These are phyloP conservation scores for Enteromius radiatus DNA, from an alignment of 2,797 vertebrate species.

Conservation along the genomic window DNA sequence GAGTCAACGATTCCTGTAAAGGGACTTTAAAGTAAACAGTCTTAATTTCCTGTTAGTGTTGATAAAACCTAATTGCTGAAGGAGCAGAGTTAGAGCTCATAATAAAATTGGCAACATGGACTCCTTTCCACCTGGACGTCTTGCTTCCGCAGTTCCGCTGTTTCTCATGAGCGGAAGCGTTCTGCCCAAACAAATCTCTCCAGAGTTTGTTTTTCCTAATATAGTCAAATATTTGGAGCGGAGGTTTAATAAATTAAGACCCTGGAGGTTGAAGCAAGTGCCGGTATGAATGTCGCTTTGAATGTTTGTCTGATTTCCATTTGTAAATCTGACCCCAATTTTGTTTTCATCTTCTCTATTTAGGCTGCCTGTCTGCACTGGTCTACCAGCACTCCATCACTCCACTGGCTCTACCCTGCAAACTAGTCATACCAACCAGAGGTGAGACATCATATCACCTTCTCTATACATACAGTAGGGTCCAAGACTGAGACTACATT, in stretches of 20 bases:
- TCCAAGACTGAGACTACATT: neutral
- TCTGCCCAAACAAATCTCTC: slow-evolving; percentile 2
- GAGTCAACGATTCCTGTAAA: slow-evolving; percentile 3
- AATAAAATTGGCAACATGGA: slow-evolving; percentile 5
- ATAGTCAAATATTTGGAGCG: slow-evolving; percentile 18
- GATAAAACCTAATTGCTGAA: slow-evolving; percentile 13
- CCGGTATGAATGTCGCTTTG: slow-evolving; percentile 9
- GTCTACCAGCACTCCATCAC: slow-evolving; percentile 99
- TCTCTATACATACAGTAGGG: neutral
- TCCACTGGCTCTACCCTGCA: slow-evolving; percentile 95
- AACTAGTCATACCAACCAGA: slow-evolving; percentile 93
- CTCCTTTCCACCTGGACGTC: slow-evolving; percentile 8
- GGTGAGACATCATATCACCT: slow-evolving; percentile 74
- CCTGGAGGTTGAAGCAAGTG: neutral
- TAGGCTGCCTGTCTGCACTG: slow-evolving; percentile 94
- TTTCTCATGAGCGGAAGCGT: slow-evolving; percentile 8
- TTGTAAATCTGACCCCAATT: slow-evolving; percentile 45
- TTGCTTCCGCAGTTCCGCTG: neutral
- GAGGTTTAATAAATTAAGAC: slow-evolving; percentile 5
- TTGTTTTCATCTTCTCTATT: slow-evolving; percentile 45
- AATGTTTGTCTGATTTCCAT: slow-evolving; percentile 48
- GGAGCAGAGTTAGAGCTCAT: slow-evolving; percentile 16
- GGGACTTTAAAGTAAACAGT: neutral
- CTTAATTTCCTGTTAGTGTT: slow-evolving; percentile 10
- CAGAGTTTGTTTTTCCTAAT: slow-evolving; percentile 11